Evolutionary conservation across 2,113 vertebrate genomes (phyloP).

Genomic region (Galemys pyrenaicus): DNA sequence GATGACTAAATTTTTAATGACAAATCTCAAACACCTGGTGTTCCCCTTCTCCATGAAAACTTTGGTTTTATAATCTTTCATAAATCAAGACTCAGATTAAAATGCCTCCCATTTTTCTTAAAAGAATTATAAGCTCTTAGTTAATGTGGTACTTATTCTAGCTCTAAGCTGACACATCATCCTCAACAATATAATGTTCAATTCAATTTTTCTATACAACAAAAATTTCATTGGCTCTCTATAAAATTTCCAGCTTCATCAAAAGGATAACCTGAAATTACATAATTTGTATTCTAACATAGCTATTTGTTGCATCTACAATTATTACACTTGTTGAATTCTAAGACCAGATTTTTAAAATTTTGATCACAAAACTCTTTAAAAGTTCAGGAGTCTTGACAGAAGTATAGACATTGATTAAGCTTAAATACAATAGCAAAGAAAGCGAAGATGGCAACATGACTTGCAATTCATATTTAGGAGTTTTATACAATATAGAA

Average conservation of each 20-base stretch:
- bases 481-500: neutral
- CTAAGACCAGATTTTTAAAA: neutral
- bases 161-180: constrained; percentile 28
- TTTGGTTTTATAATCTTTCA: neutral
- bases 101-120: neutral
- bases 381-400: neutral
- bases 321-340: neutral
- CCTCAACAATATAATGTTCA: constrained; percentile 18
- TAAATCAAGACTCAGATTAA: neutral
- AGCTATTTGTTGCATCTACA: neutral
- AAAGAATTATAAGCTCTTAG: neutral
- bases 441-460: neutral
- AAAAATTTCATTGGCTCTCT: constrained; percentile 35
- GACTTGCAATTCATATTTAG: neutral
- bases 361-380: neutral
- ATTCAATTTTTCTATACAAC: constrained; percentile 20
- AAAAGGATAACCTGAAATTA: constrained; percentile 14
- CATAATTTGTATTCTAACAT: neutral
- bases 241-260: neutral
- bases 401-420: neutral
- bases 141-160: neutral
- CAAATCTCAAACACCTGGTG: neutral
- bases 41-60: constrained; percentile 23
- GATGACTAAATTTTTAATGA: neutral
- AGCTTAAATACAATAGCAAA: neutral